Percentiles rank a stretch among this genome's conserved stretches.
Conservation (phyloP, 2,797 vertebrate species). For the Aeoliscus strigatus region DNA sequence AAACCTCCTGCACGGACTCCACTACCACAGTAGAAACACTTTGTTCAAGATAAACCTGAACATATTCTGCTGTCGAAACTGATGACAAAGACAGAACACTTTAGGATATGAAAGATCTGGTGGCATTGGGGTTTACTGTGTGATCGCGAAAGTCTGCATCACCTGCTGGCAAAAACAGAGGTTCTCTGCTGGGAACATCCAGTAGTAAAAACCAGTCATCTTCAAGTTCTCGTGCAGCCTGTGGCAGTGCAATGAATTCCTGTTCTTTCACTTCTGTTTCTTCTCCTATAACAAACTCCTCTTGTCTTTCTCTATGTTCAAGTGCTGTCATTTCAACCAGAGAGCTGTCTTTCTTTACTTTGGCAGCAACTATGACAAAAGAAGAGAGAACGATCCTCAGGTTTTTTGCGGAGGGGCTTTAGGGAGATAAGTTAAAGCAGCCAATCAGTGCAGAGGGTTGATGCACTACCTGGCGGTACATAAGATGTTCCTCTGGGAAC, state of each 20-base stretch:
- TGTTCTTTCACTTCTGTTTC: conserved; percentile 17
- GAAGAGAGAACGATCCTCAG: conserved; percentile 19
- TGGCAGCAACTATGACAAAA: conserved; percentile 31
- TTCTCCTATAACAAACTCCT: conserved; percentile 14
- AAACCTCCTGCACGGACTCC: conserved; percentile 21
- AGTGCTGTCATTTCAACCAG: conserved; percentile 13
- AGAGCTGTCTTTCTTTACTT: conserved; percentile 24
- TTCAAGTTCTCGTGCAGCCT: conserved; percentile 21
- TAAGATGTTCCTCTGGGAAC: conserved; percentile 32
- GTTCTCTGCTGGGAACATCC: conserved; percentile 37
- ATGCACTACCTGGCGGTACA: conserved; percentile 48
- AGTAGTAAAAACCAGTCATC: conserved; percentile 66
- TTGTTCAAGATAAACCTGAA: conserved; percentile 30
- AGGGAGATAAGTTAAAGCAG: conserved; percentile 7
- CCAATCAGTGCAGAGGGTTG: neutral
- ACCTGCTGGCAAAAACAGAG: conserved; percentile 47
- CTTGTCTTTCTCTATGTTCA: conserved; percentile 16
- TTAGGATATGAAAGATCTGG: neutral
- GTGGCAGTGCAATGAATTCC: conserved; percentile 3
- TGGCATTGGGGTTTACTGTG: too few relatives aligned
- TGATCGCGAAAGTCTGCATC: conserved; percentile 15
- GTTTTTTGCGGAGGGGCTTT: neutral
- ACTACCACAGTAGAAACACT: conserved; percentile 16
- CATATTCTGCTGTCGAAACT: conserved; percentile 27
- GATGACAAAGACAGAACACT: conserved; percentile 24